Conservation (phyloP, 2,113 vertebrate species). For the Nothobranchius kuhntae region DNA sequence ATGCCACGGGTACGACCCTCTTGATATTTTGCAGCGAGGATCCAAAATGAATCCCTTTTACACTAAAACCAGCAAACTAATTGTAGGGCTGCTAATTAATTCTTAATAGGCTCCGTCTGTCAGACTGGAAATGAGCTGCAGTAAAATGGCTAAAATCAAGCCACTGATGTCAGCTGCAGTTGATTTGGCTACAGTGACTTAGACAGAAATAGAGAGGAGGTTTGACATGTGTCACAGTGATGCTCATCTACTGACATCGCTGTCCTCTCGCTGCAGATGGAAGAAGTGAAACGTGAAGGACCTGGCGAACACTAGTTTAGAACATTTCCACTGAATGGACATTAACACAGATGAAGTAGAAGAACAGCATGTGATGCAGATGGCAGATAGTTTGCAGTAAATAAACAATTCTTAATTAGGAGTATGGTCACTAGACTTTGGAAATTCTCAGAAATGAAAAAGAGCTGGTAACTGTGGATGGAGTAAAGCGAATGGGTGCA, state of each 20-base stretch:
- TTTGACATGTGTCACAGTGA: constrained; percentile 24
- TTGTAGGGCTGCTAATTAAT: constrained; percentile 56
- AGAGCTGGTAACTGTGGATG: too few species aligned
- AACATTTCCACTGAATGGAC: not conserved
- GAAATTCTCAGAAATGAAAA: too few species aligned
- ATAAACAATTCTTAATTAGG: too few species aligned
- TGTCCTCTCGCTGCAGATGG: not conserved
- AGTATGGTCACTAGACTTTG: too few species aligned
- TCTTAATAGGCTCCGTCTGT: constrained; percentile 55
- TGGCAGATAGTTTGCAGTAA: too few species aligned
- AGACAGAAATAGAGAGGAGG: constrained; percentile 23
- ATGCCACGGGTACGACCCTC: constrained; percentile 22
- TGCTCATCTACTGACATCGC: constrained; percentile 10
- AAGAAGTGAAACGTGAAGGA: constrained; percentile 1
- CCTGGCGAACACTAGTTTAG: not conserved
- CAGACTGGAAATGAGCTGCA: constrained; percentile 28
- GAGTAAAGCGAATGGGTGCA: too few species aligned
- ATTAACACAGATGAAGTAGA: not conserved
- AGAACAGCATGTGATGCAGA: not conserved
- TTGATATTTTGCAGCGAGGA: constrained; percentile 18
- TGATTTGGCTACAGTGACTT: constrained; percentile 28
- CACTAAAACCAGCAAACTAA: constrained; percentile 46
- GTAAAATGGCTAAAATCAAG: constrained; percentile 42
- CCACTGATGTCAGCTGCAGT: constrained; percentile 41
- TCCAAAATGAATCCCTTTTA: constrained; percentile 44